These are phyloP conservation scores for Lates japonicus DNA, from an alignment of 2,797 vertebrate genomes.

Conservation along the genomic window DNA sequence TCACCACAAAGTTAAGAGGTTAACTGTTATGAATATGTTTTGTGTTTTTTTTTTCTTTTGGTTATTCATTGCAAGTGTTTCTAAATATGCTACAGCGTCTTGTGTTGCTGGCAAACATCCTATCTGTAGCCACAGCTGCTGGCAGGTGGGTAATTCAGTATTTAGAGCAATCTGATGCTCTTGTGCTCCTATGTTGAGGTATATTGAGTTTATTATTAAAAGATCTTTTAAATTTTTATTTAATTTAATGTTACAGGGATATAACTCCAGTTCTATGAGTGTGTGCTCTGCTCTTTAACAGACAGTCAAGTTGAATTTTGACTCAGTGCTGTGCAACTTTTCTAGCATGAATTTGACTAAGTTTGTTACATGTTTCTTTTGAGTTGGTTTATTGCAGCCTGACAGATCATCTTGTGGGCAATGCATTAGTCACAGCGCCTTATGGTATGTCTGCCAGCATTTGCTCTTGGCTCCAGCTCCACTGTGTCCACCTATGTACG, in stretches of 20 bases:
- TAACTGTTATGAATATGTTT: neutral
- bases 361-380: conserved; percentile 27
- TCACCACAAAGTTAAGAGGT: neutral
- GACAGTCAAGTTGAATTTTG: conserved; percentile 11
- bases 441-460: conserved; percentile 47
- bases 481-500: conserved; percentile 42
- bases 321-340: conserved; percentile 7
- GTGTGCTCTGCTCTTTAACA: neutral
- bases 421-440: conserved; percentile 58
- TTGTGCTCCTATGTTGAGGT: no score
- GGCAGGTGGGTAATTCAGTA: conserved; percentile 14
- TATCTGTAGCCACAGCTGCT: neutral
- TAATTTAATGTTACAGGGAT: neutral
- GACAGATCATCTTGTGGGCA: conserved; percentile 58
- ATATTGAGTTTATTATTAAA: neutral
- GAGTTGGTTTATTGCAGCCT: conserved; percentile 37
- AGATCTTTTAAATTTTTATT: neutral
- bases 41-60: neutral
- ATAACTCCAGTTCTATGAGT: neutral
- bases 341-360: conserved; percentile 24
- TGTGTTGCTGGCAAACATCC: conserved; percentile 6
- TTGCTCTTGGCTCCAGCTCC: conserved; percentile 45
- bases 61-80: neutral
- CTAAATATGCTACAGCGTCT: neutral
- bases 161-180: neutral